Percentiles rank a stretch among this genome's conserved stretches.
phyloP scores from a whole-genome alignment of 2,888 invertebrate genomes.

The Augiades crinisus region DNA sequence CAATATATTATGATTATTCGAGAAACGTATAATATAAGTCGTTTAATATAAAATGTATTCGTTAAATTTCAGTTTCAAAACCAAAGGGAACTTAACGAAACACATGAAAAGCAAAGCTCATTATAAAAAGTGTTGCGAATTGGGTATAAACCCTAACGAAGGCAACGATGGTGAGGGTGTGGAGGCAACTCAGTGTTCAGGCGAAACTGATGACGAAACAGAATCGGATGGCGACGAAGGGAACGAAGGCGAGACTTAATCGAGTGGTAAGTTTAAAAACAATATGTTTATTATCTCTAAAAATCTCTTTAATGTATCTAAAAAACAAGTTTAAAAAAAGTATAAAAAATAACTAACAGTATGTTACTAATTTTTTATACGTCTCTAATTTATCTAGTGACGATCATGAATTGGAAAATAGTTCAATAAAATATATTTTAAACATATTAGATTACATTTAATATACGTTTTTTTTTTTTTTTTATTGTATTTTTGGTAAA shows the following conservation, averaged over 20 bases:
- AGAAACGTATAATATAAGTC: neutral
- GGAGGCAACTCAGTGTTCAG: slow-evolving; percentile 75
- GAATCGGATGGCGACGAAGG: slow-evolving; percentile 84
- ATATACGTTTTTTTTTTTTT: too few species aligned
- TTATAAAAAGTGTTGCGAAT: slow-evolving; percentile 94
- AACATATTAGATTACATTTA: too few species aligned
- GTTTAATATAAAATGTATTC: too few species aligned
- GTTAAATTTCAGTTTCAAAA: slow-evolving; percentile 90
- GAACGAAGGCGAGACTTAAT: slow-evolving; percentile 83
- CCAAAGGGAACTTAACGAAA: slow-evolving; percentile 98
- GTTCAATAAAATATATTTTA: too few species aligned
- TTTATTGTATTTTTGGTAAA: too few species aligned
- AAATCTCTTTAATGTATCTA: too few species aligned
- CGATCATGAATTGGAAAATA: too few species aligned
- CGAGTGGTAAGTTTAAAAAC: slow-evolving; percentile 83
- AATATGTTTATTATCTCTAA: too few species aligned
- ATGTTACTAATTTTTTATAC: too few species aligned
- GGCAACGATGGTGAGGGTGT: slow-evolving; percentile 82
- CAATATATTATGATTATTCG: neutral
- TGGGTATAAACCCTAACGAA: slow-evolving; percentile 90
- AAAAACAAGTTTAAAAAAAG: too few species aligned
- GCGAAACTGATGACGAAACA: slow-evolving; percentile 85
- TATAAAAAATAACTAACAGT: too few species aligned
- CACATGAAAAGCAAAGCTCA: slow-evolving; percentile 99
- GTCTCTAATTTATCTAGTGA: too few species aligned